A percentile compares a stretch with the other conserved stretches of the same genome.
Evolutionary conservation across 1,140 invertebrate species (phyloP).

Genomic region (Cephus cinctus): DNA sequence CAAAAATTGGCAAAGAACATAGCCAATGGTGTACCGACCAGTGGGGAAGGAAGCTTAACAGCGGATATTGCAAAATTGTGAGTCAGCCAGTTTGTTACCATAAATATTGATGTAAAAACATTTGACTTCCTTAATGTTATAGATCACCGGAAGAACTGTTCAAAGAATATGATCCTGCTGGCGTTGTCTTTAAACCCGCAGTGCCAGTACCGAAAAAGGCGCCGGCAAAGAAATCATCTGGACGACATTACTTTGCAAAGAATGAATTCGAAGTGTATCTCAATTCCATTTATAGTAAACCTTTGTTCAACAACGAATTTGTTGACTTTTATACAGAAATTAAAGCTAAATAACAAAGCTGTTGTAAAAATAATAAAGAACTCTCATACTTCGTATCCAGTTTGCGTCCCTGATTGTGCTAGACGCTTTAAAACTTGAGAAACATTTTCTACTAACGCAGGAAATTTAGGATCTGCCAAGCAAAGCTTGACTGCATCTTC

Average conservation of each 20-base stretch:
- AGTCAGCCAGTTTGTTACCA: conserved; percentile 36
- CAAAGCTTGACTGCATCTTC: too few species aligned
- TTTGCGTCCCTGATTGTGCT: too few species aligned
- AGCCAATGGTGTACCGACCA: conserved; percentile 57
- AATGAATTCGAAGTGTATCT: conserved; percentile 1
- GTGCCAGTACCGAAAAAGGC: conserved; percentile 18
- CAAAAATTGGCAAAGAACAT: conserved; percentile 63
- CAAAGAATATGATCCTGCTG: conserved; percentile 14
- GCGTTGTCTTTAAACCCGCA: conserved; percentile 19
- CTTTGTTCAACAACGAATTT: background rate
- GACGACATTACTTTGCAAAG: conserved; percentile 2
- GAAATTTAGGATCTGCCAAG: too few species aligned
- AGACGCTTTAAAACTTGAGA: too few species aligned
- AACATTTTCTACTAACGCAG: too few species aligned
- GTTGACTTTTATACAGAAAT: conserved; percentile 6
- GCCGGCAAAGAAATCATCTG: conserved; percentile 3
- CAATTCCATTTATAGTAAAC: conserved; percentile 5
- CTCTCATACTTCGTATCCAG: too few species aligned
- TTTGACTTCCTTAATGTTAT: background rate
- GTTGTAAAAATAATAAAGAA: conserved; percentile 3
- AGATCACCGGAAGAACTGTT: conserved; percentile 15
- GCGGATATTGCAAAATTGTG: conserved; percentile 65
- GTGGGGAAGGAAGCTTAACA: conserved; percentile 60
- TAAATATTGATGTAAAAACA: background rate
- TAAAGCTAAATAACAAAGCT: conserved; percentile 2